Conservation (phyloP, 2,888 invertebrate genomes). For the Lymantria dispar region DNA sequence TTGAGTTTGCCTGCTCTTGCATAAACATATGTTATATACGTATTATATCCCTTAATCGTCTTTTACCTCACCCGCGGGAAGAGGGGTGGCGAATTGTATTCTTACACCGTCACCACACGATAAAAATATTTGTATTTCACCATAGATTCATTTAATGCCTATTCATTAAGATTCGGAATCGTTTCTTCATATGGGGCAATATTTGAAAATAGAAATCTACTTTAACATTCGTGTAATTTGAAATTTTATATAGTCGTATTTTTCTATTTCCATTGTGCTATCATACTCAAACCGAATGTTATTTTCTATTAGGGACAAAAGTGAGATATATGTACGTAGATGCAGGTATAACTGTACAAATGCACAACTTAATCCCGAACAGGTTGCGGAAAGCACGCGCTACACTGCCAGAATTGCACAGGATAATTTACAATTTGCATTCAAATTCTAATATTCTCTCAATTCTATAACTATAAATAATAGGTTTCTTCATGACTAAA, state of each 20-base stretch:
- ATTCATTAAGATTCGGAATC: no score
- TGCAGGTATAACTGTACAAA: conserved; percentile 58
- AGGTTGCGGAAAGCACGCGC: conserved; percentile 63
- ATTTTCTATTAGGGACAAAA: conserved; percentile 54
- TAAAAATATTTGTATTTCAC: no score
- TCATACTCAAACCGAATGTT: conserved; percentile 41
- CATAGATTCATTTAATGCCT: no score
- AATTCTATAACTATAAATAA: conserved; percentile 16
- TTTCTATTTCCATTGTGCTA: conserved; percentile 32
- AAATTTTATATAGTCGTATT: conserved; percentile 7
- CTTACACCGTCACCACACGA: no score
- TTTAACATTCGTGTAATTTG: no score
- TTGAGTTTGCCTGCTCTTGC: no score
- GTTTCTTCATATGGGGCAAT: no score
- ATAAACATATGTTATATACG: no score
- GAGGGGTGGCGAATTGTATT: no score
- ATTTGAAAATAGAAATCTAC: no score
- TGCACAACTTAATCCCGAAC: conserved; percentile 69
- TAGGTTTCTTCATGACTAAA: background rate
- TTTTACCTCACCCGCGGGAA: no score
- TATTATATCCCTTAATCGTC: no score
- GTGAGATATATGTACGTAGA: conserved; percentile 52
- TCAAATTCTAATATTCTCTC: conserved; percentile 50
- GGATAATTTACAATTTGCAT: conserved; percentile 68
- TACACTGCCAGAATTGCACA: conserved; percentile 36